phyloP scores from a whole-genome alignment of 2,797 vertebrate genomes.

The Okamejei kenojei region DNA sequence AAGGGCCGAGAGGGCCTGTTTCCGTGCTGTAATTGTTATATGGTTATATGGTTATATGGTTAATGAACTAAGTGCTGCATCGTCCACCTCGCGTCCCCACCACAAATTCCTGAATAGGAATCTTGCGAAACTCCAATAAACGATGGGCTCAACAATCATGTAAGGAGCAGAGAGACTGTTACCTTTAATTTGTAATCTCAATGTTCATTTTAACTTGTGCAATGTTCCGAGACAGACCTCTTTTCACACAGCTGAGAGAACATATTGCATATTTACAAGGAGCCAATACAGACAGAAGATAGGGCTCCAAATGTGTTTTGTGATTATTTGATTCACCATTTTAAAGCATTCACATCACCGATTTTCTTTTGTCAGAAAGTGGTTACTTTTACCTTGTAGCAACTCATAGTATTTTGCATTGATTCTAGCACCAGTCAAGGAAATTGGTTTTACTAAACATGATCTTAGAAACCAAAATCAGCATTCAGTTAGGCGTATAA shows the following conservation, averaged over 20 bases:
- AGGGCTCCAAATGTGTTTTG: not conserved
- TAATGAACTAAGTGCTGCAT: not conserved
- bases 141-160: not conserved
- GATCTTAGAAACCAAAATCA: not conserved
- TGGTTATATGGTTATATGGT: no score
- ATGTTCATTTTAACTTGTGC: not conserved
- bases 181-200: not conserved
- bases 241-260: not conserved
- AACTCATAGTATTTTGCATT: not conserved
- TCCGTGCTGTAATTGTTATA: no score
- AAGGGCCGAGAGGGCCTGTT: no score
- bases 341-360: not conserved
- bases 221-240: not conserved
- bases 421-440: not conserved
- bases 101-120: not conserved
- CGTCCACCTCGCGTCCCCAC: no score
- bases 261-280: not conserved
- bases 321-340: not conserved
- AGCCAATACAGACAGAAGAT: not conserved
- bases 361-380: not conserved
- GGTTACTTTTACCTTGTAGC: not conserved
- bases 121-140: not conserved
- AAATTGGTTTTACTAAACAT: not conserved
- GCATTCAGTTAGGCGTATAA: not conserved
- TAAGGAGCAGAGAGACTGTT: not conserved